These are phyloP conservation scores for Galaxea fascicularis DNA, from an alignment of 92 coral and sea anemone species.

Conservation along the genomic window DNA sequence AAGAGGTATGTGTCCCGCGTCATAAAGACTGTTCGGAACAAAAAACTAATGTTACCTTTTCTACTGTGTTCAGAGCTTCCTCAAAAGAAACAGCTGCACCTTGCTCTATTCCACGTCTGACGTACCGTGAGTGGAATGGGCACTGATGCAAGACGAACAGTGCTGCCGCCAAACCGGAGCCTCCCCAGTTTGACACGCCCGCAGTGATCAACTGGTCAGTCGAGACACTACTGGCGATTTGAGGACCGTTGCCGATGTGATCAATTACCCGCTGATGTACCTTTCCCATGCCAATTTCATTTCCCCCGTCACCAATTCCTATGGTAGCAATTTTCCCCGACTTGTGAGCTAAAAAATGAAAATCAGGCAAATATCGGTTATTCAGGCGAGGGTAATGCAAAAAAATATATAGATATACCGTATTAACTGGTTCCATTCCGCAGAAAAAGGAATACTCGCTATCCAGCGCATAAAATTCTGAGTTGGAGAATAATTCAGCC, in stretches of 20 bases:
- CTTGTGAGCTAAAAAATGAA: slow-evolving; percentile 43
- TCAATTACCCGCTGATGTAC: slow-evolving; percentile 67
- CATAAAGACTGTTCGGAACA: background rate
- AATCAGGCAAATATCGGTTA: no score
- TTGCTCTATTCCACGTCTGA: slow-evolving; percentile 51
- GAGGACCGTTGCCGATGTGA: slow-evolving; percentile 73
- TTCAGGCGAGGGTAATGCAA: background rate
- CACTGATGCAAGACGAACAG: slow-evolving; percentile 59
- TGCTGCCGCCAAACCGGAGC: slow-evolving; percentile 63
- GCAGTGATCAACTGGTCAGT: slow-evolving; percentile 90
- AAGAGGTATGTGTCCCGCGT: no score
- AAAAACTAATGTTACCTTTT: slow-evolving; percentile 71
- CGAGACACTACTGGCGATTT: slow-evolving; percentile 76
- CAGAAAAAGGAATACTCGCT: no score
- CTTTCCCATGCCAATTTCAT: slow-evolving; percentile 98
- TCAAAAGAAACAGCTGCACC: slow-evolving; percentile 11
- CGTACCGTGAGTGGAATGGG: slow-evolving; percentile 75
- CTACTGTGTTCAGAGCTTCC: slow-evolving; percentile 12
- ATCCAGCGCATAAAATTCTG: no score
- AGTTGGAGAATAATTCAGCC: no score
- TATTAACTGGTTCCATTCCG: no score
- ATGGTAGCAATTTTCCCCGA: slow-evolving; percentile 67
- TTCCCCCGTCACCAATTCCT: slow-evolving; percentile 98
- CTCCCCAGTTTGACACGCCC: slow-evolving; percentile 94
- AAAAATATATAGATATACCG: no score